A percentile compares a stretch with the other conserved stretches of the same genome.
Evolutionary conservation across 1,140 invertebrate species (phyloP).

Genomic region (Drosophila sp.): DNA sequence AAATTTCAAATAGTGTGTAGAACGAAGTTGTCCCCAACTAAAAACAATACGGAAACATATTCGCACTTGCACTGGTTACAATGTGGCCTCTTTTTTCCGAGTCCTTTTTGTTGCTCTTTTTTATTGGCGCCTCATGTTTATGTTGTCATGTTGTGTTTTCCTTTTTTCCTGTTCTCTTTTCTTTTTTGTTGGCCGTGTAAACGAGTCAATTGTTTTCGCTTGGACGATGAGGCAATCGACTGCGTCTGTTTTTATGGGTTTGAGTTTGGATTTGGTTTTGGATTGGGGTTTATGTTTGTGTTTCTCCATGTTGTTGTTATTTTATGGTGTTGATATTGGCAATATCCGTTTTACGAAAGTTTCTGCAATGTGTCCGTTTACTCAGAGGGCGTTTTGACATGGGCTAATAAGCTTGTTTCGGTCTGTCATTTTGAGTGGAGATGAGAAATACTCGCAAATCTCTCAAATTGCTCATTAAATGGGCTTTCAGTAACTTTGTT

Average conservation of each 20-base stretch:
- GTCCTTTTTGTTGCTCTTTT: constrained; percentile 51
- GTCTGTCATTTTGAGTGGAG: constrained; percentile 52
- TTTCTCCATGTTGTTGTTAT: constrained; percentile 43
- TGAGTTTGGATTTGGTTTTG: constrained; percentile 32
- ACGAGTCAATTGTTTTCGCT: constrained; percentile 84
- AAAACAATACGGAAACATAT: constrained; percentile 47
- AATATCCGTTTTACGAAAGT: constrained; percentile 66
- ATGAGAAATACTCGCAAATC: constrained; percentile 16
- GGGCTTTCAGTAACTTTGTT: neutral
- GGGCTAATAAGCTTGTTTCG: constrained; percentile 71
- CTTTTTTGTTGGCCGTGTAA: constrained; percentile 69
- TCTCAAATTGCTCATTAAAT: constrained; percentile 12
- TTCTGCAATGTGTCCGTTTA: constrained; percentile 14
- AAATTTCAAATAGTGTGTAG: constrained; percentile 32
- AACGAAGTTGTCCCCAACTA: constrained; percentile 49
- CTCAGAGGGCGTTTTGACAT: constrained; percentile 63
- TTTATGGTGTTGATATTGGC: constrained; percentile 65
- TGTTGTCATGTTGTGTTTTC: constrained; percentile 64
- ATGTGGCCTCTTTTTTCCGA: constrained; percentile 46
- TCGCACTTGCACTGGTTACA: constrained; percentile 39
- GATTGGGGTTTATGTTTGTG: constrained; percentile 38
- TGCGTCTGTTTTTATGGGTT: constrained; percentile 77
- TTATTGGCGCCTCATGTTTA: constrained; percentile 77
- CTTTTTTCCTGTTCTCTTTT: constrained; percentile 16
- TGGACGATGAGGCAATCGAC: constrained; percentile 79